These are phyloP conservation scores for Carabus problematicus DNA, from an alignment of 2,888 invertebrate species.

Conservation along the genomic window DNA sequence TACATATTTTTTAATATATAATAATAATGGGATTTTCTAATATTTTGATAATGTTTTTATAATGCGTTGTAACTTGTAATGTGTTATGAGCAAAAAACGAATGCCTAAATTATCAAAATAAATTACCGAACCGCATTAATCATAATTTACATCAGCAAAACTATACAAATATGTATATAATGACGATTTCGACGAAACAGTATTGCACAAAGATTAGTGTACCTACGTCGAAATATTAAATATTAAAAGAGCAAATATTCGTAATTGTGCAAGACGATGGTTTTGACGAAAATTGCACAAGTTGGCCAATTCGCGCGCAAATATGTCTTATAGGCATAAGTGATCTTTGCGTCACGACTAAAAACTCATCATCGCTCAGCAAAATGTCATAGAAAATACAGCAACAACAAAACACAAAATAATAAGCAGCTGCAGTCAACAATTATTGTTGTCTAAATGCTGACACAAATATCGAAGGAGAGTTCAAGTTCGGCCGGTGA, in stretches of 20 bases:
- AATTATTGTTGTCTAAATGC: slow-evolving; percentile 2
- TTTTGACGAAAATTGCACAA: slow-evolving; percentile 23
- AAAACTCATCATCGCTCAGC: slow-evolving; percentile 5
- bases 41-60: too few relatives aligned
- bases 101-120: too few relatives aligned
- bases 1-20: too few relatives aligned
- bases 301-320: background rate
- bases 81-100: too few relatives aligned
- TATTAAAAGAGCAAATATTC: background rate
- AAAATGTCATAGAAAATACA: background rate
- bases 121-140: too few relatives aligned
- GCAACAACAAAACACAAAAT: too few relatives aligned
- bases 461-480: background rate
- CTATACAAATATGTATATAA: too few relatives aligned
- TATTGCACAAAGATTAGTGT: too few relatives aligned
- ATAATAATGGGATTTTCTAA: too few relatives aligned
- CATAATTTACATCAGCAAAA: too few relatives aligned
- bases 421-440: background rate
- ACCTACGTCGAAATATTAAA: background rate
- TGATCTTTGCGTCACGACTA: slow-evolving; percentile 18
- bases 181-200: too few relatives aligned
- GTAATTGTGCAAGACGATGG: background rate
- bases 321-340: slow-evolving; percentile 1
- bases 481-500: slow-evolving; percentile 27
- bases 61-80: too few relatives aligned